Evolutionary conservation across 2,888 invertebrate species (phyloP), one percentile per base, ranked within the genome.

Genomic region (Cryptus viduatorius): DNA sequence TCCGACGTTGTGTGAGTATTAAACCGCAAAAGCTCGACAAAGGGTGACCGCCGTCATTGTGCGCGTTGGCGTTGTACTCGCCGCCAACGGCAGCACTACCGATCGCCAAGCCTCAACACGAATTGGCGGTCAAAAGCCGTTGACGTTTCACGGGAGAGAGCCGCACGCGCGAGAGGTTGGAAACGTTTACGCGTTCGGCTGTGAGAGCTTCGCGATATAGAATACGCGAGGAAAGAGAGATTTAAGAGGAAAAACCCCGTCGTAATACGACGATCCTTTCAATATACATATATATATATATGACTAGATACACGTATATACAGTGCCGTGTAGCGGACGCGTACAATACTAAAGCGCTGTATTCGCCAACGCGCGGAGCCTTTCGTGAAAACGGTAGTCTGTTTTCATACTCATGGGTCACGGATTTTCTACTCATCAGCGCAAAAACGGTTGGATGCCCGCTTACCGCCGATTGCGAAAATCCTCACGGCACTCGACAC

Each of bases 111-210:
- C 73, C 61, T 68, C 53, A 68, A 67, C 81, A 76, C 75, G 48
- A 81, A 81, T 81, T 81, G 75, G 46, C 75, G 75, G 68, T 81
- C 76, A 69, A 81, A 81, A 81, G 72, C 75, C 81, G 75, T 81
- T 81, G 68, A 76, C 81, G 64, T 61, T 48, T 68, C 81, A 69
- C 59, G 31, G 75, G 19, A 44, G 19, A 44, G 37, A 37, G 79
- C 42, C 16, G 37, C 46, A 12, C 50, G 48, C 56, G 24, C 19
- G n/a, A 61, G n/a, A 0, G 59, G 24, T 10, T 19, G 24, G 59
- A 31, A 48, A 61, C 59, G 14, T 14, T 14, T 14, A 61, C 56
- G 24, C 46, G 46, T 37, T 59, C 19, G 48, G 37, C 67, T 61
- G 59, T 59, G 56, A 46, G 61, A 67, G 37, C 48, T 61, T n/a